Conservation (phyloP, 2,113 vertebrate genomes). For the Seriola rivoliana region DNA sequence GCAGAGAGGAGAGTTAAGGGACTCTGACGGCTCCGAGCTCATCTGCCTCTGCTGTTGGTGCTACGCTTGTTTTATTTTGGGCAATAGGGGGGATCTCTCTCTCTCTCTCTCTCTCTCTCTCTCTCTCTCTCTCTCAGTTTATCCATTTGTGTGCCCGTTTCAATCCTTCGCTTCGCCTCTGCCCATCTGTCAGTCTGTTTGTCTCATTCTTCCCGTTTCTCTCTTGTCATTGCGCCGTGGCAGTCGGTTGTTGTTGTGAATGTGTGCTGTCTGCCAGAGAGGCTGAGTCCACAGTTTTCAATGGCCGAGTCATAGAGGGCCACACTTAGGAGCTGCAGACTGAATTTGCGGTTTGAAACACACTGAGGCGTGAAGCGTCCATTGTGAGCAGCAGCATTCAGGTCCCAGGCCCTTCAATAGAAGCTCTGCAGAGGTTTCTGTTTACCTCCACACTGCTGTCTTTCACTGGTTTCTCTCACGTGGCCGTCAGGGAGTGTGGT, state of each 20-base stretch:
- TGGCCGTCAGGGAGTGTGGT: conserved; percentile 36
- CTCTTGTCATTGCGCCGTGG: conserved; percentile 15
- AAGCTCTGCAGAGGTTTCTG: conserved; percentile 72
- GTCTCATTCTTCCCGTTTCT: conserved; percentile 27
- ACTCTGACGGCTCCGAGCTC: conserved; percentile 49
- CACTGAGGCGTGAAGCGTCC: conserved; percentile 74
- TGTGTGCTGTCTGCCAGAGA: conserved; percentile 56
- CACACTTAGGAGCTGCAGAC: conserved; percentile 61
- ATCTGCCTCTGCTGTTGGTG: conserved; percentile 42
- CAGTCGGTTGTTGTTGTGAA: conserved; percentile 50
- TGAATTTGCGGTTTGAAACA: conserved; percentile 69
- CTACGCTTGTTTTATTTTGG: conserved; percentile 35
- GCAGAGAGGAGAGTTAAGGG: conserved; percentile 47
- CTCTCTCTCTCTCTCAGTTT: conserved; percentile 8
- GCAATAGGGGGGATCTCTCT: not conserved
- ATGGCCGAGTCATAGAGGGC: conserved; percentile 63
- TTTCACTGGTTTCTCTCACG: conserved; percentile 54
- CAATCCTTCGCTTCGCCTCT: conserved; percentile 15
- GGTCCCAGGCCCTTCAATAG: conserved; percentile 59
- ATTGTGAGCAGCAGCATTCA: conserved; percentile 74
- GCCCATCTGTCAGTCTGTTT: conserved; percentile 31
- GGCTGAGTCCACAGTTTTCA: conserved; percentile 80
- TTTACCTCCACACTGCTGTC: conserved; percentile 64
- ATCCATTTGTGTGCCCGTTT: conserved; percentile 34
- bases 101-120: not conserved